Conservation (phyloP, 2,797 vertebrate genomes). For the Antrozous pallidus region DNA sequence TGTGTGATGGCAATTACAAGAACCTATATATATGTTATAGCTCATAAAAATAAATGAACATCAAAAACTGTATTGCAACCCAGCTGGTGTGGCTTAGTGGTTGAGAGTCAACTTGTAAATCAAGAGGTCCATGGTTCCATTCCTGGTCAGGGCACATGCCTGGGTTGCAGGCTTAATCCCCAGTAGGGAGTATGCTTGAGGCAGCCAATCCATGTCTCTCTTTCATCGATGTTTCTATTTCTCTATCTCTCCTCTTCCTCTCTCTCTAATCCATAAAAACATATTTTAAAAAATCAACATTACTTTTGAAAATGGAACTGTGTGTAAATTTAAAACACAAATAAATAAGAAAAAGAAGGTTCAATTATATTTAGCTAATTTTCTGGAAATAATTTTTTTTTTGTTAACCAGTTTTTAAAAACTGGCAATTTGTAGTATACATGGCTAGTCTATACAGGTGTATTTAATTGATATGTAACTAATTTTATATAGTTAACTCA, state of each 20-base stretch:
- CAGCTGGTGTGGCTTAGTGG: too few species aligned
- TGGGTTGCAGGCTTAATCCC: too few species aligned
- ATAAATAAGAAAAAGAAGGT: background rate
- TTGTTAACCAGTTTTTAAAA: conserved; percentile 10
- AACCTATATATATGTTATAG: background rate
- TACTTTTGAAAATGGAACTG: background rate
- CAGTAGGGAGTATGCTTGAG: too few species aligned
- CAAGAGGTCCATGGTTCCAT: too few species aligned
- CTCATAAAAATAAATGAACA: background rate
- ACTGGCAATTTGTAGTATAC: background rate
- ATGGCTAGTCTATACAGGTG: background rate
- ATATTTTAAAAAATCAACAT: too few species aligned
- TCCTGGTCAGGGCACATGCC: too few species aligned
- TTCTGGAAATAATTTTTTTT: conserved; percentile 26
- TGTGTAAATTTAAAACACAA: conserved; percentile 26
- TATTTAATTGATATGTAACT: background rate
- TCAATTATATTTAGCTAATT: background rate
- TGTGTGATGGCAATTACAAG: background rate
- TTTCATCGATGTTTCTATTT: too few species aligned
- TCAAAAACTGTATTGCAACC: background rate
- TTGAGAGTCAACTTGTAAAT: too few species aligned
- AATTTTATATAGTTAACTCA: background rate
- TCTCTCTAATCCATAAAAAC: too few species aligned
- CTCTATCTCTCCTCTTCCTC: too few species aligned
- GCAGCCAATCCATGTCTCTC: too few species aligned